Percentiles rank a stretch among this genome's conserved stretches.
Conservation (phyloP, 1,140 invertebrate species). For the Artemia franciscana region DNA sequence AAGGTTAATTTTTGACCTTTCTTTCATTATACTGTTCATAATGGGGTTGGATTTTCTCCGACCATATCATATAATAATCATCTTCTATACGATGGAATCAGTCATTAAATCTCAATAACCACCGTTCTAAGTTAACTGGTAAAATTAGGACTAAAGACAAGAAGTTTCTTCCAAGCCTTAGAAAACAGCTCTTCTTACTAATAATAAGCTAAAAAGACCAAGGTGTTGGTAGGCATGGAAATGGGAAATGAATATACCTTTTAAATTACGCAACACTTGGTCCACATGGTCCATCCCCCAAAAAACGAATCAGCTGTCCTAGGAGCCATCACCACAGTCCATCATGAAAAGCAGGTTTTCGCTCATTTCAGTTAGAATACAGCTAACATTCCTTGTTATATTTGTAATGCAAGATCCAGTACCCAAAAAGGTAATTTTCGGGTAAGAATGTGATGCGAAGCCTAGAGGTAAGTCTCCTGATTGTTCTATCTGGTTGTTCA, state of each 20-base stretch:
- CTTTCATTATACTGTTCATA: too few species aligned
- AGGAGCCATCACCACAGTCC: conserved; percentile 86
- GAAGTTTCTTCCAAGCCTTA: not conserved
- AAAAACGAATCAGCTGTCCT: conserved; percentile 55
- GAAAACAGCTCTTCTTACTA: conserved; percentile 26
- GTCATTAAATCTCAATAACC: conserved; percentile 43
- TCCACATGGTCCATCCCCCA: conserved; percentile 38
- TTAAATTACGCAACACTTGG: conserved; percentile 36
- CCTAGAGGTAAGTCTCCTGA: too few species aligned
- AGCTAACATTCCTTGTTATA: conserved; percentile 71
- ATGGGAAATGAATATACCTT: conserved; percentile 67
- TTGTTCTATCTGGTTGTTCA: too few species aligned
- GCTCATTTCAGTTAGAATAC: conserved; percentile 49
- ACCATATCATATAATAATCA: conserved; percentile 31
- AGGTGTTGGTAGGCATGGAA: conserved; percentile 88
- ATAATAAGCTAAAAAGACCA: conserved; percentile 36
- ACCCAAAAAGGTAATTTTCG: conserved; percentile 66
- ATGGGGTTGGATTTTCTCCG: too few species aligned
- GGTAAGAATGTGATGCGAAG: too few species aligned
- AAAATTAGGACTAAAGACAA: conserved; percentile 37
- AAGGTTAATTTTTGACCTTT: too few species aligned
- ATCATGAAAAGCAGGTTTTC: conserved; percentile 42
- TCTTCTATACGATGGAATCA: conserved; percentile 39
- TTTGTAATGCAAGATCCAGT: conserved; percentile 81
- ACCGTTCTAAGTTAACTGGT: conserved; percentile 43